Evolutionary conservation across 2,797 vertebrate species (phyloP).

Genomic region (Microctenopoma steveboyesi): DNA sequence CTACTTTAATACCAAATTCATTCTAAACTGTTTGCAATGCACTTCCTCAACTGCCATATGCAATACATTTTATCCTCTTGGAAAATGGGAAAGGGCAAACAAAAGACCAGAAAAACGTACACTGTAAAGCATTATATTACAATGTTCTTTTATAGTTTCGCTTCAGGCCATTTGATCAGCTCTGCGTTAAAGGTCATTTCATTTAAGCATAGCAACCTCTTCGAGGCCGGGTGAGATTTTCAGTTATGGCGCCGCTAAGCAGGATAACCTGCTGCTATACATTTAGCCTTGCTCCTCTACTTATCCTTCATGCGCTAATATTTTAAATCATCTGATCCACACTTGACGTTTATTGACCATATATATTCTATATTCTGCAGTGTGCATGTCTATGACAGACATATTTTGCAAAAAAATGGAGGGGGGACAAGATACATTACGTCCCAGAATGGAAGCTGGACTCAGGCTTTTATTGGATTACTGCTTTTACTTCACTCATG

Average conservation of each 20-base stretch:
- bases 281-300: constrained; percentile 44
- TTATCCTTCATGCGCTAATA: constrained; percentile 33
- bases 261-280: constrained; percentile 59
- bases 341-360: constrained; percentile 7
- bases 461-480: constrained; percentile 60
- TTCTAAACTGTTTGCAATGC: constrained; percentile 33
- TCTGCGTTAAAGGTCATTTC: constrained; percentile 81
- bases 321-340: constrained; percentile 26
- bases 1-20: constrained; percentile 46
- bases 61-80: constrained; percentile 49
- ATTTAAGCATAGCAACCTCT: constrained; percentile 68
- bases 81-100: constrained; percentile 74
- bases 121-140: constrained; percentile 76
- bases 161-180: constrained; percentile 79
- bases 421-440: constrained; percentile 26
- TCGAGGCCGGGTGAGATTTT: constrained; percentile 45
- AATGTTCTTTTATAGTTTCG: constrained; percentile 73
- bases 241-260: constrained; percentile 43
- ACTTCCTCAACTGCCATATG: constrained; percentile 60
- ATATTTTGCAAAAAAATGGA: constrained; percentile 10
- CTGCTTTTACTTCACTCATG: constrained; percentile 55
- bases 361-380: constrained; percentile 3
- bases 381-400: constrained; percentile 8
- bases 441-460: constrained; percentile 55
- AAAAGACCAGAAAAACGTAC: constrained; percentile 62